phyloP scores from a whole-genome alignment of 2,797 vertebrate species.

The Cacajao melanocephalus region DNA sequence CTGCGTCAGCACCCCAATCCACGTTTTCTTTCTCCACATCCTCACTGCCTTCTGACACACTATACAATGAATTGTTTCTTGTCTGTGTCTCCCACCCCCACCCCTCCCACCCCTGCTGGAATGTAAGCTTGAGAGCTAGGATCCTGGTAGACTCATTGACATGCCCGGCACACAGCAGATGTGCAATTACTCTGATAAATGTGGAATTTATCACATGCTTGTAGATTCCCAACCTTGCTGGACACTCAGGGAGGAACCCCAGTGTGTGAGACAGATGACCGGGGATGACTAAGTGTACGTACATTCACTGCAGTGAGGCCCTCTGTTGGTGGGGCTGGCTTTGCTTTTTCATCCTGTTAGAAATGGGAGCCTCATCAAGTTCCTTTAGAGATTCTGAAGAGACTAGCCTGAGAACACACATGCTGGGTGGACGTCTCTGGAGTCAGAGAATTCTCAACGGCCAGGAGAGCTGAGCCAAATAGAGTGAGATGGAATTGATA shows the following conservation, averaged over 20 bases:
- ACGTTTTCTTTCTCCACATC: not conserved
- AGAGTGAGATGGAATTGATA: not conserved
- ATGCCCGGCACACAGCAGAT: not conserved
- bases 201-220: not conserved
- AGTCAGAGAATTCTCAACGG: not conserved
- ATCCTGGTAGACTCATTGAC: not conserved
- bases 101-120: not conserved
- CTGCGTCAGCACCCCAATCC: not conserved
- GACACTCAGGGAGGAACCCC: not conserved
- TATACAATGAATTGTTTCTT: not conserved
- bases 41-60: not conserved
- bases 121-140: not conserved
- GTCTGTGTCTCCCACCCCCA: not conserved
- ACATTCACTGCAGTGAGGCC: fast-evolving
- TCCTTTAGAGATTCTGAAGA: not conserved
- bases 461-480: not conserved
- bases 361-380: not conserved
- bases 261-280: fast-evolving
- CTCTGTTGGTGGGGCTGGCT: not conserved
- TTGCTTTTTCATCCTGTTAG: not conserved
- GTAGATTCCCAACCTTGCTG: not conserved
- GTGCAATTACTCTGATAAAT: not conserved
- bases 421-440: not conserved
- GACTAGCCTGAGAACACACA: not conserved
- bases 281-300: fast-evolving